Evolutionary conservation across 2,113 vertebrate species (phyloP).

Genomic region (Pseudorectes ferrugineus): DNA sequence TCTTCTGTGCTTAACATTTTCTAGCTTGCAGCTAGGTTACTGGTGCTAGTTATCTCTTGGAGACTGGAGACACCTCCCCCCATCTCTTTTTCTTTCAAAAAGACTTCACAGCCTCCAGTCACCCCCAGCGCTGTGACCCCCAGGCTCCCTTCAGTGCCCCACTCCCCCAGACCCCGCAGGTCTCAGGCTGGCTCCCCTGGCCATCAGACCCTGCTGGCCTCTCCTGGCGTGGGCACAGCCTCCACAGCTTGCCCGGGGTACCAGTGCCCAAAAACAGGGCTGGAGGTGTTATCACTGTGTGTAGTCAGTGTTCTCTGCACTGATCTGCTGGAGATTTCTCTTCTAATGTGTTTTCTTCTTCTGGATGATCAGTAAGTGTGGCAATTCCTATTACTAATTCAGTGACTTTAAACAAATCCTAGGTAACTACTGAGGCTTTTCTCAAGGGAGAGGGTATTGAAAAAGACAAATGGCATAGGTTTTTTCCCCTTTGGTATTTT

Average conservation of each 20-base stretch:
- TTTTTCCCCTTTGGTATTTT: neutral
- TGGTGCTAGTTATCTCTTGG: neutral
- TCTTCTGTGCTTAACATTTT: neutral
- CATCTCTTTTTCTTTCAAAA: neutral
- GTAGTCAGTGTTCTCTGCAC: neutral
- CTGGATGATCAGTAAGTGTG: neutral
- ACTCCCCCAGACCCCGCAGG: accelerated
- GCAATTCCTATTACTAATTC: neutral
- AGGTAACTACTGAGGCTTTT: neutral
- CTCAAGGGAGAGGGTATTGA: neutral
- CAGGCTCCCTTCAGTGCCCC: neutral
- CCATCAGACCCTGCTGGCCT: neutral
- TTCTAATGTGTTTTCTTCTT: neutral
- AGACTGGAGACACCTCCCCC: neutral
- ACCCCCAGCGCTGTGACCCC: neutral
- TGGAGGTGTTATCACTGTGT: accelerated
- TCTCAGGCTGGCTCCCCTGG: neutral
- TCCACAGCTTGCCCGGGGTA: neutral
- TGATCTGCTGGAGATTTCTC: neutral
- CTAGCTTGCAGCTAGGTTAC: neutral
- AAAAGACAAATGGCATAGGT: neutral
- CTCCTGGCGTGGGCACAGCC: neutral
- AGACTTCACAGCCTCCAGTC: neutral
- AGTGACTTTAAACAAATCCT: neutral
- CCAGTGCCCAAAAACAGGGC: neutral